phyloP scores from a whole-genome alignment of 2,113 vertebrate genomes.

The Trogon surrucura region DNA sequence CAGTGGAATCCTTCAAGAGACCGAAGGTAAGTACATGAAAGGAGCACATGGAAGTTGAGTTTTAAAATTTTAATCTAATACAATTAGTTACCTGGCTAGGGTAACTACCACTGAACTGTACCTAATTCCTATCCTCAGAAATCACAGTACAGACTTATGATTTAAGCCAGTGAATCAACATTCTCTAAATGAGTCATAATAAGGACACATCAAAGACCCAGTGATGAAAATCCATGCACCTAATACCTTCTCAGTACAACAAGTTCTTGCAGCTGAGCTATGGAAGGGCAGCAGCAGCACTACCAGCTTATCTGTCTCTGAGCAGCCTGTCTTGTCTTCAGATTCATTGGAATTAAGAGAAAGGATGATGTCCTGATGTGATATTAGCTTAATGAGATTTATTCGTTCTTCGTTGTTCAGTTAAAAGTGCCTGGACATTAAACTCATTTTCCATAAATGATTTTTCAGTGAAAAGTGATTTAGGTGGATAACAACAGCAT shows the following conservation, averaged over 20 bases:
- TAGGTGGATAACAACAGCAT: background rate
- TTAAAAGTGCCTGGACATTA: background rate
- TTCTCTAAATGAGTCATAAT: background rate
- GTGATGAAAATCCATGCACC: background rate
- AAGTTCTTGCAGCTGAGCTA: background rate
- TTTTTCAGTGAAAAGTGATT: background rate
- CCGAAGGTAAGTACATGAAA: conserved; percentile 10
- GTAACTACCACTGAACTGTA: background rate
- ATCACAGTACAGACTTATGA: background rate
- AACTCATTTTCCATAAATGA: background rate
- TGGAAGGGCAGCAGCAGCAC: background rate
- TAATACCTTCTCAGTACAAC: background rate
- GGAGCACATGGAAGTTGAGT: background rate
- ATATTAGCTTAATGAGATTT: background rate
- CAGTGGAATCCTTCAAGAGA: background rate
- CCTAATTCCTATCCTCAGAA: background rate
- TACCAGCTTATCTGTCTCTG: background rate
- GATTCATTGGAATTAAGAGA: background rate
- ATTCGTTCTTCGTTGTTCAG: background rate
- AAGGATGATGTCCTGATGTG: background rate
- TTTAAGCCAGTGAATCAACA: background rate
- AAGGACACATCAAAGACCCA: background rate
- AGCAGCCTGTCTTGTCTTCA: background rate
- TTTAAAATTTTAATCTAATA: background rate
- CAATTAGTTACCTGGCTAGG: background rate